Evolutionary conservation across 2,797 vertebrate species (phyloP).

Genomic region (Sibirionetta formosa): DNA sequence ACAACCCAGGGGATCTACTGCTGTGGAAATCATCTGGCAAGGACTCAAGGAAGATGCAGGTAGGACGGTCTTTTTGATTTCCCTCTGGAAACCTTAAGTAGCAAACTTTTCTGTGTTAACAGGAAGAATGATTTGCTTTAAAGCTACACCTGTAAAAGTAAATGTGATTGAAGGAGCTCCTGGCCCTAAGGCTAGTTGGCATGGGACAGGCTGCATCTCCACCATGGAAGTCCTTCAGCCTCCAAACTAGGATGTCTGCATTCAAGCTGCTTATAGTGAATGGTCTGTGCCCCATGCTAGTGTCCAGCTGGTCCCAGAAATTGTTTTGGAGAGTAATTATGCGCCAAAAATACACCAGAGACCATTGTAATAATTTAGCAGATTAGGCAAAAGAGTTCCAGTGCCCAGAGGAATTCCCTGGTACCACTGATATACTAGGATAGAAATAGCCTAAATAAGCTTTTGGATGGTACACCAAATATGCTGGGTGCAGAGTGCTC

Average conservation of each 20-base stretch:
- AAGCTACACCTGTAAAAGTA: background rate
- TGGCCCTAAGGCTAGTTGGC: background rate
- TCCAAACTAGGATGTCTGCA: background rate
- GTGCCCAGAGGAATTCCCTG: background rate
- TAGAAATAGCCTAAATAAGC: background rate
- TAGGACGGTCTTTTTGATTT: background rate
- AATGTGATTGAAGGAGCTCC: background rate
- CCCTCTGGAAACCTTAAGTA: background rate
- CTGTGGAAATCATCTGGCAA: background rate
- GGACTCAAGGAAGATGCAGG: background rate
- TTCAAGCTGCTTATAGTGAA: background rate
- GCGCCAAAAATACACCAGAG: background rate
- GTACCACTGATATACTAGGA: background rate
- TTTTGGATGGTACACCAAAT: rapidly evolving
- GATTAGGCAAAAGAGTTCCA: background rate
- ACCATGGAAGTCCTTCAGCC: background rate
- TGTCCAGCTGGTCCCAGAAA: background rate
- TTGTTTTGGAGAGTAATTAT: background rate
- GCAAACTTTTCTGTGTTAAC: background rate
- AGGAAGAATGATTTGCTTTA: background rate
- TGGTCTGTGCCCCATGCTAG: background rate
- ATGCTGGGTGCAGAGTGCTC: background rate
- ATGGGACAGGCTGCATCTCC: rapidly evolving
- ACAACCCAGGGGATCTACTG: background rate
- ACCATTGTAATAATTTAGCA: background rate